These are phyloP conservation scores for Latrodectus hesperus DNA, from an alignment of 2,888 invertebrate species.

Conservation along the genomic window DNA sequence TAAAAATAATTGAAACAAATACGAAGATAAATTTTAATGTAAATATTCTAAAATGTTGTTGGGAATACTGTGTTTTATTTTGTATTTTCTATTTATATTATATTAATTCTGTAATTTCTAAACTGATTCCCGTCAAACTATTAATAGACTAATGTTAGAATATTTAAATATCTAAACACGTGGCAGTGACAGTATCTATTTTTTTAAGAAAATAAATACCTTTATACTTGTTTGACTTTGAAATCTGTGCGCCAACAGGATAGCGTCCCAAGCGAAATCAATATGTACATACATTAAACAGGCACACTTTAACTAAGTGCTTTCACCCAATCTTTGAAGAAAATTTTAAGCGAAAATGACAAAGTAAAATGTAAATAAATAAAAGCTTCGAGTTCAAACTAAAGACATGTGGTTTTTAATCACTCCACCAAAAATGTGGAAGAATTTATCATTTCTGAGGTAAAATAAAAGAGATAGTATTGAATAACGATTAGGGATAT, in stretches of 20 bases:
- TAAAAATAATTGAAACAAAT: too few species aligned
- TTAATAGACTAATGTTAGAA: too few species aligned
- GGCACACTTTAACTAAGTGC: constrained; percentile 63
- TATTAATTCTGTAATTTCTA: too few species aligned
- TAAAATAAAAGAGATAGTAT: constrained; percentile 57
- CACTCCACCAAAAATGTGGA: constrained; percentile 11
- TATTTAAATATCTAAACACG: neutral
- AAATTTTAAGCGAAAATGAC: constrained; percentile 14
- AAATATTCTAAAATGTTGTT: too few species aligned
- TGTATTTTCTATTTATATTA: too few species aligned
- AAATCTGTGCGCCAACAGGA: constrained; percentile 37
- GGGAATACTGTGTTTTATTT: too few species aligned
- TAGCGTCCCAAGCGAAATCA: constrained; percentile 58
- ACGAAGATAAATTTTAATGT: too few species aligned
- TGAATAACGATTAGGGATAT: constrained; percentile 62
- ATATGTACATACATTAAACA: constrained; percentile 63
- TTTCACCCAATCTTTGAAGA: constrained; percentile 35
- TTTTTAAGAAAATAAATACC: neutral
- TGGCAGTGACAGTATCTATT: neutral
- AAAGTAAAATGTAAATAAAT: constrained; percentile 6
- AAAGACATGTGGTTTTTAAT: constrained; percentile 36
- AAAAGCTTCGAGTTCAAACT: constrained; percentile 1
- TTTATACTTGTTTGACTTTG: constrained; percentile 17
- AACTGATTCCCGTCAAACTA: too few species aligned
- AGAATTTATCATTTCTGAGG: constrained; percentile 41